Evolutionary conservation across 1,140 invertebrate genomes (phyloP), one percentile per base, ranked within the genome.

Genomic region (Dendrolimus punctatus): DNA sequence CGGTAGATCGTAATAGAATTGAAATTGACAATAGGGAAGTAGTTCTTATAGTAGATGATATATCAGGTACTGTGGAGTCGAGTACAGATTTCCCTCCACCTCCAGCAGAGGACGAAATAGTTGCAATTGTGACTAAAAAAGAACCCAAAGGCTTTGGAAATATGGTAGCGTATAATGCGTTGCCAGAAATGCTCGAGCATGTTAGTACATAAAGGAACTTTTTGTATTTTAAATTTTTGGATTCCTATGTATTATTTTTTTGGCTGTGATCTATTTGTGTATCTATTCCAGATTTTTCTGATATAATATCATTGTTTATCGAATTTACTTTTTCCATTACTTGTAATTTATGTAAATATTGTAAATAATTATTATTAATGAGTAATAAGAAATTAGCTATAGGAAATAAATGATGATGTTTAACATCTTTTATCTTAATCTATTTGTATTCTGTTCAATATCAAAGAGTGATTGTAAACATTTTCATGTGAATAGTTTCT

Each of bases 71-170:
- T 40, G 62, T 76, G 43, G 77, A 82, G 43, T 43, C 62, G 4
- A 71, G 55, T 66, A 55, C 59, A 44, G 80, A 86, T 4, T 76
- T 85, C 46, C 80, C 80, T 49, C 80, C 78, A 10, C 82, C 87
- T 0, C 84, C 81, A 5, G 76, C 72, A 8, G 85, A 87, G 56
- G 85, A 88, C 51, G 87, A 88, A 66, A 88, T 88, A 5, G 76
- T 88, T 46, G 80, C 85, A 10, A 88, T 88, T 41, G 77, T 88
- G 42, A 88, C 85, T 23, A 87, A 88, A 57, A 88, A 87, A 60
- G 85, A 87, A 60, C 76, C 82, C 5, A 80, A 82, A 68, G 73
- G 73, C 50, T 79, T 82, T 58, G 78, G 76, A 9, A 85, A 86
- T 60, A 88, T 87, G 85, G 85, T 87, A 8, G 87, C 87, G 39